Percentiles rank a stretch among this genome's conserved stretches.
Evolutionary conservation across 2,797 vertebrate species (phyloP).

Genomic region (Schizopygopsis pylzovi): DNA sequence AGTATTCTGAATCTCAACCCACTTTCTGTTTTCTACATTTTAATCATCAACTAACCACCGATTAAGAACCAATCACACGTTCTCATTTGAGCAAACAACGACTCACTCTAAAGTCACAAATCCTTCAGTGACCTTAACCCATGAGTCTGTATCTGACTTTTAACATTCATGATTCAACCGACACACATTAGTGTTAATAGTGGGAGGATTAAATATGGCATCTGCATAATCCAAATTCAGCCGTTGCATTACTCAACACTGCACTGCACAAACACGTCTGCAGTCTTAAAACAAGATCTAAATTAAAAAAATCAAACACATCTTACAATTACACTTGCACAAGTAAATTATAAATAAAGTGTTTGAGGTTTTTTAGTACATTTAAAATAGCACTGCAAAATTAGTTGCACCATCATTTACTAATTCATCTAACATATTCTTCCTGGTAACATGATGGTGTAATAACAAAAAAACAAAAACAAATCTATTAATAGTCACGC

Average conservation of each 20-base stretch:
- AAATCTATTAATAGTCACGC: not conserved
- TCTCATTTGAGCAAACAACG: conserved; percentile 15
- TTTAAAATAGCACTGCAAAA: not conserved
- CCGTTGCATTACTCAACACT: not conserved
- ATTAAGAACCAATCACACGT: not conserved
- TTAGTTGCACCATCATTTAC: not conserved
- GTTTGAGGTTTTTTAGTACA: not conserved
- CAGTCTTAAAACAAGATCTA: not conserved
- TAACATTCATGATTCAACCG: conserved; percentile 1
- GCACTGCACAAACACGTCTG: not conserved
- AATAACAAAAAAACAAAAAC: not conserved
- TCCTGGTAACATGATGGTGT: not conserved
- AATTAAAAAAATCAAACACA: not conserved
- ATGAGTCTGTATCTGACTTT: not conserved
- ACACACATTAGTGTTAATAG: not conserved
- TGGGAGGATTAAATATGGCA: not conserved
- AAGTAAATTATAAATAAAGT: not conserved
- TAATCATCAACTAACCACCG: not conserved
- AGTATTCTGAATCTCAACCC: not conserved
- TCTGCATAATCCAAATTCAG: conserved; percentile 13
- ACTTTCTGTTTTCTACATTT: not conserved
- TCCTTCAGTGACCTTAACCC: conserved; percentile 33
- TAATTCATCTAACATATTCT: not conserved
- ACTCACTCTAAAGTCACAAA: conserved; percentile 22
- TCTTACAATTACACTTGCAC: not conserved